Percentiles rank a stretch among this genome's conserved stretches.
Evolutionary conservation across 1,140 invertebrate species (phyloP).

Genomic region (Paracyclopina nana): DNA sequence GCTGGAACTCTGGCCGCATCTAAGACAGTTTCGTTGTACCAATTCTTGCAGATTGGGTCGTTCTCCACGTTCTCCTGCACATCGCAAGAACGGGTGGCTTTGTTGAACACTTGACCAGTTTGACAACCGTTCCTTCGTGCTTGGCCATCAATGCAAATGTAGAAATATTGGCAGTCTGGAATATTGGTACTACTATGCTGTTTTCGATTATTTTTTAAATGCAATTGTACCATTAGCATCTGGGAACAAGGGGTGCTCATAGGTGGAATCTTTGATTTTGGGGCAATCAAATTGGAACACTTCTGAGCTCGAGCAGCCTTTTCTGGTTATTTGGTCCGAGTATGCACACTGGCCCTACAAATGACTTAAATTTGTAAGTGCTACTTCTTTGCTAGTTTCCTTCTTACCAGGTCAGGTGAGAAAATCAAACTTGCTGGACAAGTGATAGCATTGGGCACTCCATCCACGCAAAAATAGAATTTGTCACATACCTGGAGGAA

Average conservation of each 20-base stretch:
- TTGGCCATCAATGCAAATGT: conserved; percentile 65
- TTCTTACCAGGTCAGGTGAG: conserved; percentile 14
- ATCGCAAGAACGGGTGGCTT: conserved; percentile 54
- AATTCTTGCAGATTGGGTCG: not conserved
- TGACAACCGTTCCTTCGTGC: conserved; percentile 65
- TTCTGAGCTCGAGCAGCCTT: conserved; percentile 5
- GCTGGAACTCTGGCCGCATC: too few species aligned
- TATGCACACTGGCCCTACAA: conserved; percentile 10
- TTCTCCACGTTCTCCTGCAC: conserved; percentile 51
- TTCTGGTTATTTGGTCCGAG: not conserved
- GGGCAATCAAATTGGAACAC: conserved; percentile 9
- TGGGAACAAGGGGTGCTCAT: conserved; percentile 8
- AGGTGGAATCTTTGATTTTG: not conserved
- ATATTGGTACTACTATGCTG: not conserved
- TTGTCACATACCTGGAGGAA: conserved; percentile 44
- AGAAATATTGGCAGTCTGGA: conserved; percentile 62
- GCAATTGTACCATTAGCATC: conserved; percentile 1
- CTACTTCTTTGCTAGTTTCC: not conserved
- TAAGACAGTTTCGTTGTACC: conserved; percentile 9
- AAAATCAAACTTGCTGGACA: conserved; percentile 69
- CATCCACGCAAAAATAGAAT: conserved; percentile 73
- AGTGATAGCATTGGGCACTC: conserved; percentile 50
- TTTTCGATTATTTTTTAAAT: not conserved
- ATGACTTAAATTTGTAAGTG: not conserved
- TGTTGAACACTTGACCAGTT: conserved; percentile 65